Conservation (phyloP, 2,888 invertebrate species). For the Deroplatys truncata region DNA sequence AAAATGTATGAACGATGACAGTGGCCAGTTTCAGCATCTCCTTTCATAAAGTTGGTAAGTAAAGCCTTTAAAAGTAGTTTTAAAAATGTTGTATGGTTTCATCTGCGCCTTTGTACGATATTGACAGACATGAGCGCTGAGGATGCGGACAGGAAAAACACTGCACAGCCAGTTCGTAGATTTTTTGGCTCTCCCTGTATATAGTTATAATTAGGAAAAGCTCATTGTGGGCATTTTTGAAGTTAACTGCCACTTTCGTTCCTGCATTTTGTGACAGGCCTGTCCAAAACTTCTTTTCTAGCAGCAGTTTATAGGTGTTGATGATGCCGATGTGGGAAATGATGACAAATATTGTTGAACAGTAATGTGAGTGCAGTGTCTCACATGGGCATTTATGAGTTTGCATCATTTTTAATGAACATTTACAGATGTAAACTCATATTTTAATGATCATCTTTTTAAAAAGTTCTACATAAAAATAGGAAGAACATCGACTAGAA, state of each 20-base stretch:
- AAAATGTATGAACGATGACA: too few species aligned
- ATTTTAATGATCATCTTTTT: not conserved
- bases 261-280: not conserved
- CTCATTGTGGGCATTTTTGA: not conserved
- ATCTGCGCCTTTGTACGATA: too few species aligned
- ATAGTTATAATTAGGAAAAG: not conserved
- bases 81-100: too few species aligned
- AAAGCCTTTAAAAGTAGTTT: too few species aligned
- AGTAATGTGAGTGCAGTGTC: not conserved
- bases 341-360: not conserved
- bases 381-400: not conserved
- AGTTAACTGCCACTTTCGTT: not conserved
- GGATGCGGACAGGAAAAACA: too few species aligned
- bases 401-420: not conserved
- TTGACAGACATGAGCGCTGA: too few species aligned
- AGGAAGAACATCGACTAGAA: not conserved
- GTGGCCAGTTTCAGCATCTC: too few species aligned
- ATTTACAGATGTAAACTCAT: not conserved
- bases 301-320: not conserved
- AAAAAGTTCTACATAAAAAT: not conserved
- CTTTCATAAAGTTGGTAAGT: too few species aligned
- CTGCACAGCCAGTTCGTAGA: too few species aligned
- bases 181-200: too few species aligned
- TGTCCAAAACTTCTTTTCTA: not conserved
- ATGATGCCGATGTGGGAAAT: not conserved